Evolutionary conservation across 1,140 invertebrate species (phyloP), one percentile per base, ranked within the genome.

Genomic region (Lepidurus apus): DNA sequence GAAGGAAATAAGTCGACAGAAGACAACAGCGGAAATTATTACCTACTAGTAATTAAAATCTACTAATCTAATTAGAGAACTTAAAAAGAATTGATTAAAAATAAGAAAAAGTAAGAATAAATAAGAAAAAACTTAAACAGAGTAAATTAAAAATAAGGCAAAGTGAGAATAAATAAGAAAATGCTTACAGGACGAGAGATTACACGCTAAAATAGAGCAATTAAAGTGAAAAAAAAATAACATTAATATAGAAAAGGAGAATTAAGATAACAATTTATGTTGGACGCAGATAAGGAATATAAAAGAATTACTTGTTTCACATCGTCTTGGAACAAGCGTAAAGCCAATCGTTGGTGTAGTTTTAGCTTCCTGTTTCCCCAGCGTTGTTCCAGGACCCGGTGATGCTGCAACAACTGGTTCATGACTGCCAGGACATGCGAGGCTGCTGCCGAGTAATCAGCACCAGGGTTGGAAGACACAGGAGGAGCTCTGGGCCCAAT

Each of bases 281-380:
- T 47, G 9, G 43, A 11, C 26, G 17, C 17, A 47, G 24, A n/a
- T 73, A 74, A 43, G 73, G 26, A 43, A 76, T 42, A 73, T 47
- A 21, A 78, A 21, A 79, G 43, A 43, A 53, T 24, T 78, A 91
- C 91, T 87, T 95, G 93, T 84, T 94, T 92, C 8, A 97, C 95
- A 85, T 97, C 95, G 84, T 97, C 95, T 86, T 98, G 95, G 85
- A 98, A 98, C 42, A 98, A 88, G 80, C 95, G 88, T 76, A 99
- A 88, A 2, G 96, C 96, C 11, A 98, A 88, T 81, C 95, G 88
- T 86, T 98, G 96, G 86, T 98, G 95, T 24, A 98, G 86, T 84
- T 96, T 94, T 42, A 97, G 93, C 86, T 97, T 94, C 79, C 96
- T 94, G 74, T 92, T 90, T 83, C 97, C 95, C 93, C 96, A 98